Base-by-base conservation (phyloP, 2,888 invertebrate genomes). In the Dryococelus australis region DNA sequence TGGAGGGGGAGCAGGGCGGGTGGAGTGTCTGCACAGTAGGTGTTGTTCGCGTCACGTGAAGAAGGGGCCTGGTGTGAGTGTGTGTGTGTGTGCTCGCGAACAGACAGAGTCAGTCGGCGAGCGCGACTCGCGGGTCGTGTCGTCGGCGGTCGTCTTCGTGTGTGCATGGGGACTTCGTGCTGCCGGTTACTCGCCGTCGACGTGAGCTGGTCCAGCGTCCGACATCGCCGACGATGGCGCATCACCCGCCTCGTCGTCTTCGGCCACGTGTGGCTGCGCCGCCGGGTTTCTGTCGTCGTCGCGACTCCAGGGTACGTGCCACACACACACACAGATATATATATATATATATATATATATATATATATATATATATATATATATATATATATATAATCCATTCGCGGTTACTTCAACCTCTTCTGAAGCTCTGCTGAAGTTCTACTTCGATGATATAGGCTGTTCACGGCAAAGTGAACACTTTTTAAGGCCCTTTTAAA, bases 171-270 rank as follows among this genome's bases (percentile, higher is more conserved):
- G 83, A 13, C 24, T 6, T 13, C 83, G 27, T 83, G 83, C 83
- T 83, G 83, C 83, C 83, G 83, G 13, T 27, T 83, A 27, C 27
- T 83, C 20, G 28, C 83, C 83, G 83, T 83, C 28, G 83, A 83
- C 28, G n/a, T n/a, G n/a, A n/a, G n/a, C n/a, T n/a, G n/a, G n/a
- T n/a, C n/a, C n/a, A n/a, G n/a, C n/a, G 83, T 26, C 65, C 65
- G 65, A 8, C 65, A 13, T 16, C 10, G 10, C 65, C 6, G 27
- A 26, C 16, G 83, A 13, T 83, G 83, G 83, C 28, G 43, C 27
- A 10, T 83, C 12, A 28, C 83, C 27, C 28, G 43, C 27, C 16
- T 83, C 83, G 43, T 83, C 35, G 79, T 79, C 9, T 79, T 79
- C 79, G 79, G 79, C 26, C n/a, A 24, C 26, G 83, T 83, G 27